Conservation (phyloP, 2,888 invertebrate species). For the Andrena fulva region DNA sequence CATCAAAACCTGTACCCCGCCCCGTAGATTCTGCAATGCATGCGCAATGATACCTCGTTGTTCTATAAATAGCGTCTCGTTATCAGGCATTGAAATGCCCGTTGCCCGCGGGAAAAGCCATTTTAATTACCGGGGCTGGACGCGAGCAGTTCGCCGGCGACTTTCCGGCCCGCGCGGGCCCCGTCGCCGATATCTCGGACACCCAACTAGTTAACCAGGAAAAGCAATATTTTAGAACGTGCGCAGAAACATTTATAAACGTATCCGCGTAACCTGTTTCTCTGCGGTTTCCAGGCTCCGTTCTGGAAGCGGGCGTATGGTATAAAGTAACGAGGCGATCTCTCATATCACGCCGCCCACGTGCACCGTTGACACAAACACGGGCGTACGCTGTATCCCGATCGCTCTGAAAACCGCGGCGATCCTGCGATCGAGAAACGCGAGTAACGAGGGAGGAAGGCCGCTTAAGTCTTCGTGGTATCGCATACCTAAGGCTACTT, state of each 20-base stretch:
- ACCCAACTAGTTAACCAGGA: conserved; percentile 65
- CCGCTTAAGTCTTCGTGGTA: conserved; percentile 4
- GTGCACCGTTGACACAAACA: conserved; percentile 69
- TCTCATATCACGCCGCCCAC: conserved; percentile 72
- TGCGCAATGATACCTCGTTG: background rate
- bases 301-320: conserved; percentile 63
- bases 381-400: conserved; percentile 46
- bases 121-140: conserved; percentile 59
- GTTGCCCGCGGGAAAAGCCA: conserved; percentile 54
- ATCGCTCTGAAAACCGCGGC: conserved; percentile 46
- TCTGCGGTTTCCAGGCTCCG: conserved; percentile 45
- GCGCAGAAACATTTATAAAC: conserved; percentile 58
- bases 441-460: conserved; percentile 17
- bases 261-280: conserved; percentile 66
- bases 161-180: conserved; percentile 43
- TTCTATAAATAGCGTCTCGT: conserved; percentile 54
- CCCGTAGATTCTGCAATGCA: background rate
- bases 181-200: conserved; percentile 59
- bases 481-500: conserved; percentile 1
- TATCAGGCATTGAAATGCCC: conserved; percentile 55
- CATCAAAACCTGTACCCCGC: background rate
- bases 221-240: conserved; percentile 65
- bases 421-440: conserved; percentile 25
- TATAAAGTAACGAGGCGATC: conserved; percentile 71
- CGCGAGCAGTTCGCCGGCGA: conserved; percentile 44